A percentile compares a stretch with the other conserved stretches of the same genome.
phyloP scores from a whole-genome alignment of 1,140 invertebrate species.

The Tetramorium parvispinum region DNA sequence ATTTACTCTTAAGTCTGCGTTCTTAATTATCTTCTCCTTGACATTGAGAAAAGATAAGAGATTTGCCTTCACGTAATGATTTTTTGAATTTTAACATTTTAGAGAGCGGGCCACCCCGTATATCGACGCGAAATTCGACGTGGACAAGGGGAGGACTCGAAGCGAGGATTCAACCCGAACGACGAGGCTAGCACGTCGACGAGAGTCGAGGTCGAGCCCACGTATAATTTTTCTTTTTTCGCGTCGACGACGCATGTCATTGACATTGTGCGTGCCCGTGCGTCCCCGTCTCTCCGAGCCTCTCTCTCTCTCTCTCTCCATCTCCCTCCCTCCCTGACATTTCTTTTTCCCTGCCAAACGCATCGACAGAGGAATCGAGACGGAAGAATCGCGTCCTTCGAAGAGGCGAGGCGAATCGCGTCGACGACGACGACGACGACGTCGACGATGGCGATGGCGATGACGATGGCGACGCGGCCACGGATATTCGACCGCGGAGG shows the following conservation, averaged over 20 bases:
- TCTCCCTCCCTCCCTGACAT: background rate
- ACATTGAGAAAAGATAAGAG: too few species aligned
- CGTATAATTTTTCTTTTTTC: conserved; percentile 27
- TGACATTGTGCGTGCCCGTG: conserved; percentile 78
- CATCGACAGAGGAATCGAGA: background rate
- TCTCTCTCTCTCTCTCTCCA: background rate
- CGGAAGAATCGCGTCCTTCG: background rate
- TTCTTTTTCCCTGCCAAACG: background rate
- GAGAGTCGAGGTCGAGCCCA: background rate
- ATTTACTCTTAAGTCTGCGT: background rate
- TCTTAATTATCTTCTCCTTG: background rate
- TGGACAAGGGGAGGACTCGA: background rate
- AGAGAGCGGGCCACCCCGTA: background rate
- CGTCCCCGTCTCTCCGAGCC: too few species aligned
- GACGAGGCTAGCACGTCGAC: background rate
- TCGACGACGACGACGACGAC: background rate
- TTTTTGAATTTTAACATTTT: background rate
- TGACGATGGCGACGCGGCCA: background rate
- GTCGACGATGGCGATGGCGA: background rate
- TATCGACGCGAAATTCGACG: conserved; percentile 23
- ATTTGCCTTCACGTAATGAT: background rate
- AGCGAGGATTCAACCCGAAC: background rate
- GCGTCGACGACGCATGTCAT: conserved; percentile 79
- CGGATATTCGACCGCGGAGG: background rate
- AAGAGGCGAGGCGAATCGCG: background rate